Evolutionary conservation across 2,888 invertebrate species (phyloP).

Genomic region (Volucella zonaria): DNA sequence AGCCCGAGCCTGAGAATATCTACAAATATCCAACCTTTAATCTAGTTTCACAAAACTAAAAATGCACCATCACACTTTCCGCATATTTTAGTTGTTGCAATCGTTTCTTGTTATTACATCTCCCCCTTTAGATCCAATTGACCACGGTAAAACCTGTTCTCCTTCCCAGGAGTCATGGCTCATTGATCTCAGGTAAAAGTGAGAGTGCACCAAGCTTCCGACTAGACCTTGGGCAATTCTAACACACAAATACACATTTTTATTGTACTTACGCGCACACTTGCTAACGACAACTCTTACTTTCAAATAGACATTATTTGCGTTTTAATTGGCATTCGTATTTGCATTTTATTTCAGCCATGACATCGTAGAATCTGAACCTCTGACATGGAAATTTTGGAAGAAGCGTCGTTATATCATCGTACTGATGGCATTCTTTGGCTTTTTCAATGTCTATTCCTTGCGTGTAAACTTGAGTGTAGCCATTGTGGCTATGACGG

Average conservation of each 20-base stretch:
- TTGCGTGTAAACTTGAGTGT: constrained; percentile 94
- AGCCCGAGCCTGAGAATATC: neutral
- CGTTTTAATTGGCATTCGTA: constrained; percentile 1
- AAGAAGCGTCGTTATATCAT: constrained; percentile 89
- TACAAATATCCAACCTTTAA: constrained; percentile 8
- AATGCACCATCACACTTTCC: neutral
- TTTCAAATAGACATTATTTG: constrained; percentile 49
- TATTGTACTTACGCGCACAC: constrained; percentile 10
- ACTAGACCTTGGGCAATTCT: constrained; percentile 52
- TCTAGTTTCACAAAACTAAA: neutral
- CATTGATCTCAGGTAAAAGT: constrained; percentile 66
- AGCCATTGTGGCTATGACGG: constrained; percentile 96
- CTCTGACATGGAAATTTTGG: constrained; percentile 88
- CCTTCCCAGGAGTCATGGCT: constrained; percentile 14
- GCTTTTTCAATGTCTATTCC: constrained; percentile 93
- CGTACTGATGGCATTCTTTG: constrained; percentile 90
- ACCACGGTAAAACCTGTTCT: constrained; percentile 37
- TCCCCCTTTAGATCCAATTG: constrained; percentile 9
- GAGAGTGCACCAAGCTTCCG: constrained; percentile 45
- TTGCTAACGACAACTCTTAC: constrained; percentile 36
- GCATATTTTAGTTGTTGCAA: constrained; percentile 41
- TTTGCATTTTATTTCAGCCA: constrained; percentile 71
- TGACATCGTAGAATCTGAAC: constrained; percentile 79
- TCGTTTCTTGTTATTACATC: constrained; percentile 32
- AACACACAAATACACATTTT: neutral